Evolutionary conservation across 2,113 vertebrate species (phyloP).

Genomic region (Monopterus albus): DNA sequence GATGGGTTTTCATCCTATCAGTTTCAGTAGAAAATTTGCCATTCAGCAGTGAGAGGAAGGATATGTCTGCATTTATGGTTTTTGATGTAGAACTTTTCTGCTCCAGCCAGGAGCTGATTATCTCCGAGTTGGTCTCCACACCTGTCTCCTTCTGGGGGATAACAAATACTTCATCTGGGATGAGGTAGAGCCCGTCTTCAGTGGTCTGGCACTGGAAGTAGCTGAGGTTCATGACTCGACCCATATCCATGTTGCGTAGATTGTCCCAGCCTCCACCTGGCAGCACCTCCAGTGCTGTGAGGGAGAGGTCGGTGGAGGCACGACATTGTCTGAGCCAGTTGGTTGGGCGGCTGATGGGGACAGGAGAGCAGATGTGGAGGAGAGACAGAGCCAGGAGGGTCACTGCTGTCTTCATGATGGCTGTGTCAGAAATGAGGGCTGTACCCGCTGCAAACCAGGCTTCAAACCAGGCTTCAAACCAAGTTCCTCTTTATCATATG

Average conservation of each 20-base stretch:
- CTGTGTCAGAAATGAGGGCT: conserved; percentile 7
- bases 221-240: conserved; percentile 86
- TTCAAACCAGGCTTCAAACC: too few relatives aligned
- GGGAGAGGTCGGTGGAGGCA: conserved; percentile 56
- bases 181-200: conserved; percentile 88
- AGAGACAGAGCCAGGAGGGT: conserved; percentile 48
- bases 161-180: conserved; percentile 90
- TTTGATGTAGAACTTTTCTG: conserved; percentile 85
- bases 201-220: conserved; percentile 89
- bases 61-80: conserved; percentile 86
- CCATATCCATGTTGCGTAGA: conserved; percentile 90
- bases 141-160: conserved; percentile 88
- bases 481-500: too few relatives aligned
- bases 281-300: conserved; percentile 87
- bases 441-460: too few relatives aligned
- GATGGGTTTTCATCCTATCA: conserved; percentile 87
- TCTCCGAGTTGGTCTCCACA: conserved; percentile 89
- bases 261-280: conserved; percentile 96
- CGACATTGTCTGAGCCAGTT: conserved; percentile 83
- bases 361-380: conserved; percentile 41
- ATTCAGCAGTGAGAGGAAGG: conserved; percentile 81
- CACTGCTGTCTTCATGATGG: conserved; percentile 47
- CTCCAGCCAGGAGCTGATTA: conserved; percentile 88
- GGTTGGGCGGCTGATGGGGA: conserved; percentile 47
- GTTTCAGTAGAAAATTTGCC: conserved; percentile 88